Percentiles rank a stretch among this genome's conserved stretches.
These are phyloP conservation scores for Drosophila teissieri DNA, from an alignment of 1,140 invertebrate species.

Conservation along the genomic window DNA sequence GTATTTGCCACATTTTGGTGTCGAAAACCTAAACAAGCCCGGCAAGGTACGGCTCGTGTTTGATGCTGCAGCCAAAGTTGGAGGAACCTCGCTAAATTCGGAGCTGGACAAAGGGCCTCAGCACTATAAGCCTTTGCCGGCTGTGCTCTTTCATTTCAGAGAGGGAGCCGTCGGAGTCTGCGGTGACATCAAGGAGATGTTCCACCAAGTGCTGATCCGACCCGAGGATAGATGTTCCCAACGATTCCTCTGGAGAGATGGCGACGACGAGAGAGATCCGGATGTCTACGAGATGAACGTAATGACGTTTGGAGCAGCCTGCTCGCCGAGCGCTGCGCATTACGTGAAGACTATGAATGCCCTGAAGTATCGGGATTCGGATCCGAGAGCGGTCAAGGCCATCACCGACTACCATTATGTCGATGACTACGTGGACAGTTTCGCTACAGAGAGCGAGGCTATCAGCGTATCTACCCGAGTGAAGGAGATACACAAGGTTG, in stretches of 20 bases:
- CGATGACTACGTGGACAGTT: neutral
- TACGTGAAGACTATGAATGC: constrained; percentile 3
- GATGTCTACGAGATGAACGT: constrained; percentile 1
- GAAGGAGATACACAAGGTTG: constrained; percentile 5
- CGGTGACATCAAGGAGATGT: neutral
- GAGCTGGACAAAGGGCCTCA: neutral
- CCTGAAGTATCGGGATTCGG: neutral
- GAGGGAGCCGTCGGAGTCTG: neutral
- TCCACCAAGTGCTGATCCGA: constrained; percentile 1
- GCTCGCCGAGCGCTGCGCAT: neutral
- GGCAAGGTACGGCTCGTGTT: neutral
- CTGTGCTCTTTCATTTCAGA: neutral
- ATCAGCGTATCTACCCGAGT: constrained; percentile 1
- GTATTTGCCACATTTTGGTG: no score
- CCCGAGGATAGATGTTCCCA: neutral
- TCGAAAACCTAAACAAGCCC: neutral
- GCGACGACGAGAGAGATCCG: neutral
- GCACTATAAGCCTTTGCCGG: neutral
- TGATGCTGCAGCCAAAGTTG: neutral
- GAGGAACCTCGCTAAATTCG: neutral
- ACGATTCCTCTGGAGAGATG: neutral
- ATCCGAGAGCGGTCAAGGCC: constrained; percentile 1
- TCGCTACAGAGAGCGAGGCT: neutral
- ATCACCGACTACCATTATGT: no score
- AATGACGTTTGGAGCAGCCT: neutral